A percentile compares a stretch with the other conserved stretches of the same genome.
Conservation (phyloP, 2,888 invertebrate species). For the Sarcophaga caerulescens region DNA sequence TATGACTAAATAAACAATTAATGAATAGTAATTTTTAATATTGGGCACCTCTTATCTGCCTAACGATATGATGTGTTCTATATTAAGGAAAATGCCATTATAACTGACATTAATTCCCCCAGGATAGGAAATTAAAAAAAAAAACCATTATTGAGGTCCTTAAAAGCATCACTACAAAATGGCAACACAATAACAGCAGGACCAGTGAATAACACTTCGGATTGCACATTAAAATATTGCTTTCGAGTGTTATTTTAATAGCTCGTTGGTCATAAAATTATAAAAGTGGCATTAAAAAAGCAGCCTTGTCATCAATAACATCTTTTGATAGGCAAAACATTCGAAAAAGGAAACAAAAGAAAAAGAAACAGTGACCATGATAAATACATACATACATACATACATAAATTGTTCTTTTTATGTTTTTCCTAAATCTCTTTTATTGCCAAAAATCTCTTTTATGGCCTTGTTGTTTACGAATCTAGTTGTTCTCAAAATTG, state of each 20-base stretch:
- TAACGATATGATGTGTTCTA: neutral
- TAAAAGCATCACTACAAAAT: constrained; percentile 35
- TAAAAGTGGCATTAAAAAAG: neutral
- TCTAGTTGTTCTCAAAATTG: neutral
- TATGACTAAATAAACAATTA: neutral
- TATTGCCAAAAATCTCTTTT: neutral
- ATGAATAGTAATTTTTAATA: neutral
- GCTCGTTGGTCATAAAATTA: constrained; percentile 28
- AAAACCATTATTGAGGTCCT: constrained; percentile 17
- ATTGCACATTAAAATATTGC: constrained; percentile 12
- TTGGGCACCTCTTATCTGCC: neutral
- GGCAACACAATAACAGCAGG: constrained; percentile 7
- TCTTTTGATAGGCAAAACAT: constrained; percentile 9
- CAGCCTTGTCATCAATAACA: neutral
- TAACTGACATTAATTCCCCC: constrained; percentile 41
- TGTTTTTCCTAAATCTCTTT: neutral
- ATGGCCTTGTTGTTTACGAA: neutral
- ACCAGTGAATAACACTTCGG: constrained; percentile 7
- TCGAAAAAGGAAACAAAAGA: neutral
- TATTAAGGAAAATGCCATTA: constrained; percentile 23
- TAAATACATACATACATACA: neutral
- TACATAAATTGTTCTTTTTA: neutral
- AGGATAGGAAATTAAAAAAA: constrained; percentile 6
- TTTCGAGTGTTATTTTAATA: constrained; percentile 41
- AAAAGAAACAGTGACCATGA: neutral